Conservation (phyloP, 1,140 invertebrate species). For the Coelopa frigida region DNA sequence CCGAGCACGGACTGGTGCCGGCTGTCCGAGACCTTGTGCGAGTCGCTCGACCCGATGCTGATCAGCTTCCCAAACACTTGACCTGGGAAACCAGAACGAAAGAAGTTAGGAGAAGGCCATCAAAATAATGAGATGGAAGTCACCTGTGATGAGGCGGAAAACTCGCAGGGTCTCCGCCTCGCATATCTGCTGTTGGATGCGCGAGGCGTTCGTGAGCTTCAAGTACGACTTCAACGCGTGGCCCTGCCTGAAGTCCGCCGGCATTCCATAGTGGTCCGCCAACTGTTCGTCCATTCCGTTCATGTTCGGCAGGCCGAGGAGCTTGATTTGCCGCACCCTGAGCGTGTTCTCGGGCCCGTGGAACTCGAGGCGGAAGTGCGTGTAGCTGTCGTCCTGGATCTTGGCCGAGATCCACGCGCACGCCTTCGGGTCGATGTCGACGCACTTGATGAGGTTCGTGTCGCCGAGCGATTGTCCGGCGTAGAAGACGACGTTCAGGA, state of each 20-base stretch:
- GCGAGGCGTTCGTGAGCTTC: constrained; percentile 36
- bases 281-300: constrained; percentile 20
- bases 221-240: constrained; percentile 19
- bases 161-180: constrained; percentile 89
- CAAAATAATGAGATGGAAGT: no score
- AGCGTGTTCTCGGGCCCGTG: constrained; percentile 88
- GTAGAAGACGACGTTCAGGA: constrained; percentile 71
- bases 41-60: constrained; percentile 26
- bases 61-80: constrained; percentile 90
- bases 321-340: constrained; percentile 72
- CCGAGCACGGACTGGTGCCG: constrained; percentile 13
- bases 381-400: constrained; percentile 49
- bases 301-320: constrained; percentile 31
- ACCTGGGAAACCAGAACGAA: constrained; percentile 9
- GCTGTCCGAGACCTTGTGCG: constrained; percentile 12
- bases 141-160: constrained; percentile 87
- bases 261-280: constrained; percentile 47
- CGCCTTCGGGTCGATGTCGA: constrained; percentile 73
- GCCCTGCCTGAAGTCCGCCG: constrained; percentile 2
- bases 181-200: constrained; percentile 78
- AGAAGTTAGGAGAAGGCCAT: background rate
- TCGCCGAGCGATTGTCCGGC: constrained; percentile 75
- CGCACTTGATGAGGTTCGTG: constrained; percentile 65
- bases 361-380: constrained; percentile 67
- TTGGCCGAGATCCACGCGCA: constrained; percentile 82